Evolutionary conservation across 2,888 invertebrate genomes (phyloP), one percentile per base, ranked within the genome.

Genomic region (Balanococcus diminutus): DNA sequence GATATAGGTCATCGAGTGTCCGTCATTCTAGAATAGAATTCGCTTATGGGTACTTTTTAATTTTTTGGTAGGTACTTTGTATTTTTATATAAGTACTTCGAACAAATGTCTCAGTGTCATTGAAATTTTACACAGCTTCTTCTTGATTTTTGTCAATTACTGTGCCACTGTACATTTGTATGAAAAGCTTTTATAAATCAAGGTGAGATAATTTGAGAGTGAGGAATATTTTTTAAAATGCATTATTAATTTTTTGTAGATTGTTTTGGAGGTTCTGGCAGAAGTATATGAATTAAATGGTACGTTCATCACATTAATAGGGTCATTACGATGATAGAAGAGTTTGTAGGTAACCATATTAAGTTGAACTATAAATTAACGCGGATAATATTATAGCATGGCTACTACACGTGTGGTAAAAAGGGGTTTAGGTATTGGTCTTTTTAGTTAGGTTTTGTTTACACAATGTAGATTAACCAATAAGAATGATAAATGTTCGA

Each of bases 381-480:
- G 46, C 28, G 16, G n/a, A n/a, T 72, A 31, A 72, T 46, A 14
- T 72, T 31, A 16, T 9, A 4, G 16, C 46, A 46, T 14, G 39
- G 1, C 5, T 42, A 42, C 8, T 28, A 2, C 14, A 28, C 67
- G 28, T 25, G 31, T 72, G 72, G 72, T 72, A 56, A 56, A 56
- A 22, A 56, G 19, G 4, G 14, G 39, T 39, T 8, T 39, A 46
- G n/a, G n/a, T 72, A 72, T 72, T 72, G 31, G 72, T 72, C 72
- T 72, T 72, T n/a, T 28, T 28, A 9, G 16, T 16, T 31, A 14
- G 14, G 72, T 25, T 72, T 72, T 72, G 72, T 72, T 72, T 72
- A 31, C 72, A 72, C 72, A 72, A 72, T 72, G 72, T 72, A 72
- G 72, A 72, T 72, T 72, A 72, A 72, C 72, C 31, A 72, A 72